Evolutionary conservation across 1,140 invertebrate genomes (phyloP).

Genomic region (Venturia canescens): DNA sequence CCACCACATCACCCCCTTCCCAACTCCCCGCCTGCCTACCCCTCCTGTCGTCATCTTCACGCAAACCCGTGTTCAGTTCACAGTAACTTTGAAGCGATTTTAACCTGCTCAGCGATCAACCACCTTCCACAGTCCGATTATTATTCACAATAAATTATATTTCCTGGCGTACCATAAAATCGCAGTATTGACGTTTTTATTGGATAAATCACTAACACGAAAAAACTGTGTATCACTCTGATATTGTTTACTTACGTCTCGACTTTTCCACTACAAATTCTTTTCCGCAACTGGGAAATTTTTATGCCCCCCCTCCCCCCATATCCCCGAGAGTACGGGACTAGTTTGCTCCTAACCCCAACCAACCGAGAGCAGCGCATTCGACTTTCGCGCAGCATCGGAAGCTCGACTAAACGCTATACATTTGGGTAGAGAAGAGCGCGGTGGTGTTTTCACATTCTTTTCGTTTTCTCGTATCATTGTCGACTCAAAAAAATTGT

Average conservation of each 20-base stretch:
- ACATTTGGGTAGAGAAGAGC: not conserved
- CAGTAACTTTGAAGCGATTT: constrained; percentile 17
- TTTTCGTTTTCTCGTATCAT: not conserved
- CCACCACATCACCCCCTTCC: not conserved
- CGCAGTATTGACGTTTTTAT: constrained; percentile 15
- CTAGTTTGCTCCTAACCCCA: constrained; percentile 20
- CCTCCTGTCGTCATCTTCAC: not conserved
- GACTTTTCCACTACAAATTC: constrained; percentile 67
- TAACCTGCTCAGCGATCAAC: constrained; percentile 23
- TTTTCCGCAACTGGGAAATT: constrained; percentile 68
- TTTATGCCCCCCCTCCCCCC: constrained; percentile 53
- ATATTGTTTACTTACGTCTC: constrained; percentile 65
- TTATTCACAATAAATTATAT: not conserved
- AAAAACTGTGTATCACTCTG: not conserved
- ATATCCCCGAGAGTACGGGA: not conserved
- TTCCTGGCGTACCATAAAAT: constrained; percentile 25
- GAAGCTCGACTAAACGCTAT: not conserved
- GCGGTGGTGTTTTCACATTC: not conserved
- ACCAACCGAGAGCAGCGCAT: constrained; percentile 6
- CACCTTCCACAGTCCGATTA: constrained; percentile 10
- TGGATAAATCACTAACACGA: not conserved
- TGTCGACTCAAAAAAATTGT: too few relatives aligned
- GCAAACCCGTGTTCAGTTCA: constrained; percentile 7
- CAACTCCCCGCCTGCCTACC: not conserved
- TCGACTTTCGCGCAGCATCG: not conserved